Base-by-base conservation (phyloP, 2,888 invertebrate genomes). In the Masnerella sp. region DNA sequence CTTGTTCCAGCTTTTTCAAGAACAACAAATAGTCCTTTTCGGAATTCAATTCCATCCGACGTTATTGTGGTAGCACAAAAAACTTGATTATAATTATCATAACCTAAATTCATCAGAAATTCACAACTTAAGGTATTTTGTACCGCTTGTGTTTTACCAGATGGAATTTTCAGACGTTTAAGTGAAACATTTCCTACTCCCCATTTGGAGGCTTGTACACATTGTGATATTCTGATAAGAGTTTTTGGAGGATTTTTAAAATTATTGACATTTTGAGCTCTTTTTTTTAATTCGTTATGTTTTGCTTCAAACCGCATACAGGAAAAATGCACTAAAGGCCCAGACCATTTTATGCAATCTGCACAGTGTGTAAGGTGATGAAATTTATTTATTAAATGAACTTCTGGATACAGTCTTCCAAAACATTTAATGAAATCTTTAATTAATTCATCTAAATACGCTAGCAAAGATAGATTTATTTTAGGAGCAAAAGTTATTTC, bases 281-380 rank as follows among this genome's bases (percentile, higher is more conserved):
- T 30, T 17, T 7, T 0, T 54, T 73, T 75, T 1, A 79, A 11
- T 45, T 56, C 64, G 32, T 30, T 15, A 56, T 79, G 78, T 14
- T 78, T 77, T 2, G 36, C 71, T 69, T 79, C 77, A 15, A 65
- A 79, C 15, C 79, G 20, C 71, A 78, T 75, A 43, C 79, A 79
- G 32, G 58, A 69, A 42, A 59, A 76, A 15, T 72, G 32, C 0
- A 54, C 17, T 9, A 76, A 34, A 5, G 78, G 75, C 4, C 79
- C 78, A 5, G 62, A 42, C 72, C 65, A 75, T 12, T 8, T 7
- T 14, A 78, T 78, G 18, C 75, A 76, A 2, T 78, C 71, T 5
- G 61, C 25, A 45, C 75, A 76, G 17, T 78, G 76, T 3, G 20
- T 34, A 5, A 74, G 2, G 49, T 79, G 76, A 52, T 78, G 78